Base-by-base conservation (phyloP, 2,113 vertebrate species). In the Gymnocephalus cernua region DNA sequence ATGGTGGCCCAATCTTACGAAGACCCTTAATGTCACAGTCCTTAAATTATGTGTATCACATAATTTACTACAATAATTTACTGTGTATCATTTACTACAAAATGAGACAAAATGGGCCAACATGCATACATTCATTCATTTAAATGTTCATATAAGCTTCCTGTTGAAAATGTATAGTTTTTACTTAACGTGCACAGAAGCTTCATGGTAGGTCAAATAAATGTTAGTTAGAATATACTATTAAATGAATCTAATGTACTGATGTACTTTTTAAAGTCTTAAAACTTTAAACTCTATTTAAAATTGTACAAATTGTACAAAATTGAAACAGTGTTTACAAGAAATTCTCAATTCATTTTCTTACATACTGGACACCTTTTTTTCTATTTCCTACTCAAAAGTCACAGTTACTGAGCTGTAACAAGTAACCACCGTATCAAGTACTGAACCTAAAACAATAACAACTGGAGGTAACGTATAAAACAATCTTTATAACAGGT, bases 121-220 rank as follows among this genome's bases (percentile, higher is more conserved):
- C 56, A 66, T 71, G 15, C n/a, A 73, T 41, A 54, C 23, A 27
- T 80, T 74, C 23, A 27, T 80, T 74, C 62, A 85, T 54, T 72
- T 11, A 48, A 75, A 62, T 50, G 2, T 71, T 78, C 5, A 68
- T 44, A 4, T 25, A 44, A 47, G 5, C 12, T 62, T 45, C 21
- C 1, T 45, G 18, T 35, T 62, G 29, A 15, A 3, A 68, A 38
- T 48, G 25, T 8, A 64, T 68, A 32, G 2, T 32, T 35, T 56
- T 25, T 2, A 54, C 11, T 50, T 50, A 59, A 29, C 16, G 23
- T 53, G 15, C 9, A 50, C 47, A 56, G 57, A 38, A 65, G 29
- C 3, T 27, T 18, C 0, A 54, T 13, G 16, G 1, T 32, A 54
- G 25, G 23, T 47, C 4, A 69, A 48, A 71, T 41, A 19, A 38